Evolutionary conservation across 2,888 invertebrate genomes (phyloP).

Genomic region (Creontiades dilutus): DNA sequence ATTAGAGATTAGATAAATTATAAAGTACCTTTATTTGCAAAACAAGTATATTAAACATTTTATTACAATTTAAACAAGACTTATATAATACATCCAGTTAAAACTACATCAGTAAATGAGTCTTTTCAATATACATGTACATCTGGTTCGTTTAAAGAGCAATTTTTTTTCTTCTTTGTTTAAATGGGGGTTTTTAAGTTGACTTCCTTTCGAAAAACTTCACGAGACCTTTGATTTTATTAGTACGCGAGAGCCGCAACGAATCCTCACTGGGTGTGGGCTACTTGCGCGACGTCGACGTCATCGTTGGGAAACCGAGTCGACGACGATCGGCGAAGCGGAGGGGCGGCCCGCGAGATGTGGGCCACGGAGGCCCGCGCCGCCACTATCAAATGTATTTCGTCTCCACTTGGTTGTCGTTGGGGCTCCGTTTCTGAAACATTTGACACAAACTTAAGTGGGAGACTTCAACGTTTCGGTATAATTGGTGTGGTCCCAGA

Average conservation of each 20-base stretch:
- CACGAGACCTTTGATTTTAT: conserved; percentile 20
- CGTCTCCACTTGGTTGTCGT: conserved; percentile 3
- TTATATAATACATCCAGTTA: conserved; percentile 2
- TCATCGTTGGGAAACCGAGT: not conserved
- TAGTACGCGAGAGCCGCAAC: not conserved
- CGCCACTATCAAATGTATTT: conserved; percentile 39
- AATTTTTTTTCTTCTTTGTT: not conserved
- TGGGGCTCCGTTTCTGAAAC: not conserved
- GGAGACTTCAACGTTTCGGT: no score
- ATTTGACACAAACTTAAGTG: no score
- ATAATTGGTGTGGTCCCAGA: no score
- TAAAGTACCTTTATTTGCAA: not conserved
- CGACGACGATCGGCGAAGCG: not conserved
- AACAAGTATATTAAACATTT: conserved; percentile 43
- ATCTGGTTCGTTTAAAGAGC: not conserved
- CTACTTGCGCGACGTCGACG: not conserved
- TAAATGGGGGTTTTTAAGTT: not conserved
- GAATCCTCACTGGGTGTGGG: not conserved
- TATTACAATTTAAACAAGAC: conserved; percentile 21
- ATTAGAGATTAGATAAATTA: no score
- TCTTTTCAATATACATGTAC: conserved; percentile 37
- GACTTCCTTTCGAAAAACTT: not conserved
- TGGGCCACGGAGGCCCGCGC: not conserved
- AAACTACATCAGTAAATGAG: conserved; percentile 14
- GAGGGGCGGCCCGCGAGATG: not conserved